phyloP scores from a whole-genome alignment of 92 coral and sea anemone genomes.

The Porites lobata region DNA sequence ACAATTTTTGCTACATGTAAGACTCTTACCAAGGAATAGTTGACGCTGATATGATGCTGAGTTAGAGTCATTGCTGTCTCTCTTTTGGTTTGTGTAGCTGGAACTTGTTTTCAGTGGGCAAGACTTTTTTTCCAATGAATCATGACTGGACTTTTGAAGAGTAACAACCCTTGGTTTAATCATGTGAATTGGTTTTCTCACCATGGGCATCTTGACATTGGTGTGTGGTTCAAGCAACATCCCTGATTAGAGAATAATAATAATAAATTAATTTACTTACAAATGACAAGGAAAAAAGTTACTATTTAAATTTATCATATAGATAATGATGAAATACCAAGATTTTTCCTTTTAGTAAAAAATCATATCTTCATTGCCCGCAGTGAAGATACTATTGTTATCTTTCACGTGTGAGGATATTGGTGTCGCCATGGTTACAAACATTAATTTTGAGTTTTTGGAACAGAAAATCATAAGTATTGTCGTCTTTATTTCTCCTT shows the following conservation, averaged over 20 bases:
- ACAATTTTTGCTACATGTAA: too few relatives aligned
- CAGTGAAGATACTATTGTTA: too few relatives aligned
- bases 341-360: too few relatives aligned
- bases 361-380: too few relatives aligned
- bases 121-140: conserved; percentile 23
- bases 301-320: too few relatives aligned
- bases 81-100: background rate
- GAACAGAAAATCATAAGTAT: too few relatives aligned
- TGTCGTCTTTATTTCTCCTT: too few relatives aligned
- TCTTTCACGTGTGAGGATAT: too few relatives aligned
- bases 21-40: conserved; percentile 8
- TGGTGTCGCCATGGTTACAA: too few relatives aligned
- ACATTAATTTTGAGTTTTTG: too few relatives aligned
- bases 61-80: background rate
- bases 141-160: conserved; percentile 20
- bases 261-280: background rate
- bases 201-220: conserved; percentile 73
- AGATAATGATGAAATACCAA: too few relatives aligned
- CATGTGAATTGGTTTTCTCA: conserved; percentile 70
- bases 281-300: background rate
- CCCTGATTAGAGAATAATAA: conserved; percentile 32
- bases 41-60: background rate
- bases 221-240: conserved; percentile 59
- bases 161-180: conserved; percentile 47
- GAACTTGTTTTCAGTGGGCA: background rate